These are phyloP conservation scores for Ceyx melanurus DNA, from an alignment of 2,113 vertebrate genomes.

Conservation along the genomic window DNA sequence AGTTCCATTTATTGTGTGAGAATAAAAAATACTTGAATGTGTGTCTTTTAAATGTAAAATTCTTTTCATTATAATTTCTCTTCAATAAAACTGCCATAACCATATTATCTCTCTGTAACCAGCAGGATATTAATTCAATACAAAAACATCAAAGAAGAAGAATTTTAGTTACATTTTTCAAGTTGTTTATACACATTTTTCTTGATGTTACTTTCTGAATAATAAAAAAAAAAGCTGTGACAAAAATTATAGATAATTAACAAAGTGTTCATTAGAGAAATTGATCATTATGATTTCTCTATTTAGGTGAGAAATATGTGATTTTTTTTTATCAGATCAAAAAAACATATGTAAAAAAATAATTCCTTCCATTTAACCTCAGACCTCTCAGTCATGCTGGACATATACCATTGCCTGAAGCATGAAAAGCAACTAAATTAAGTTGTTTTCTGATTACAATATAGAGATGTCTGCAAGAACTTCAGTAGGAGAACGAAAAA, in stretches of 20 bases:
- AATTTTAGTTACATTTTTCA: neutral
- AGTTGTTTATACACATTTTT: neutral
- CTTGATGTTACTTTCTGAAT: neutral
- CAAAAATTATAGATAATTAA: neutral
- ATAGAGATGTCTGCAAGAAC: neutral
- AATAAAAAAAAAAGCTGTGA: neutral
- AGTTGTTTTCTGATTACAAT: neutral
- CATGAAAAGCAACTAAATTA: neutral
- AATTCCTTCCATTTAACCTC: neutral
- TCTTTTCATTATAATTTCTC: neutral
- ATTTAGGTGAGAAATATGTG: neutral
- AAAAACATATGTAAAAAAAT: neutral
- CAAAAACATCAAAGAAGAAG: neutral
- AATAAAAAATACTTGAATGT: neutral
- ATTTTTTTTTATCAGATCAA: neutral
- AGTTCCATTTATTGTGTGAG: neutral
- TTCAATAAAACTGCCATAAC: neutral
- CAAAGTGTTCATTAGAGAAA: neutral
- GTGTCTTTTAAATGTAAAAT: neutral
- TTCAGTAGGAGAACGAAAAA: neutral
- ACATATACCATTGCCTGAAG: neutral
- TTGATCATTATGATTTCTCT: neutral
- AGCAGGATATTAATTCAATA: neutral
- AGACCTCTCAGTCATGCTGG: neutral
- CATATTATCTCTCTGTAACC: neutral